Percentiles rank a stretch among this genome's conserved stretches.
Conservation (phyloP, 2,888 invertebrate genomes). For the Caradrina clavipalpis region DNA sequence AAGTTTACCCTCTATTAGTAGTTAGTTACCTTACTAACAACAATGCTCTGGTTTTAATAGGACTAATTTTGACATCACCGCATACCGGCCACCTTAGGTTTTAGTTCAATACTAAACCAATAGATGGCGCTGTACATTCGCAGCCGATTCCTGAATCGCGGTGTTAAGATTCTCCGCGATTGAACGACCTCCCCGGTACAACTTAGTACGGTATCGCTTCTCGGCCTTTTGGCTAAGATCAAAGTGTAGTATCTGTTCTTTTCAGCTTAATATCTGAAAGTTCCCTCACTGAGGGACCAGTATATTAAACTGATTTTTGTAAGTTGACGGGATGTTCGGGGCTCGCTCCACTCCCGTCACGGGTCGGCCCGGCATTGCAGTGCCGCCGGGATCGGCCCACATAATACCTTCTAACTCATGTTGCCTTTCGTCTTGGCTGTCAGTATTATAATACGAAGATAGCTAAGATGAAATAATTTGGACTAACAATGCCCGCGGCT, state of each 20-base stretch:
- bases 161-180: constrained; percentile 22
- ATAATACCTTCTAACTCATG: constrained; percentile 5
- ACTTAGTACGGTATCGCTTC: background rate
- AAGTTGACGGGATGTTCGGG: constrained; percentile 48
- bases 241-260: constrained; percentile 45
- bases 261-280: constrained; percentile 48
- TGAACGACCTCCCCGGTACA: background rate
- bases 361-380: constrained; percentile 57
- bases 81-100: background rate
- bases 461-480: too few species aligned
- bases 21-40: too few species aligned
- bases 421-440: too few species aligned
- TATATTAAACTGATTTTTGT: constrained; percentile 49
- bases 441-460: too few species aligned
- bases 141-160: constrained; percentile 17
- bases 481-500: too few species aligned
- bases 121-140: constrained; percentile 31
- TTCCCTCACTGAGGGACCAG: constrained; percentile 51
- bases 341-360: constrained; percentile 53
- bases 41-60: too few species aligned
- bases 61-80: too few species aligned
- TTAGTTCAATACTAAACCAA: constrained; percentile 6
- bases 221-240: constrained; percentile 33
- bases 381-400: constrained; percentile 39
- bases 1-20: too few species aligned